A percentile compares a stretch with the other conserved stretches of the same genome.
These are phyloP conservation scores for Perizoma affinitatum DNA, from an alignment of 2,888 invertebrate species.

Conservation along the genomic window DNA sequence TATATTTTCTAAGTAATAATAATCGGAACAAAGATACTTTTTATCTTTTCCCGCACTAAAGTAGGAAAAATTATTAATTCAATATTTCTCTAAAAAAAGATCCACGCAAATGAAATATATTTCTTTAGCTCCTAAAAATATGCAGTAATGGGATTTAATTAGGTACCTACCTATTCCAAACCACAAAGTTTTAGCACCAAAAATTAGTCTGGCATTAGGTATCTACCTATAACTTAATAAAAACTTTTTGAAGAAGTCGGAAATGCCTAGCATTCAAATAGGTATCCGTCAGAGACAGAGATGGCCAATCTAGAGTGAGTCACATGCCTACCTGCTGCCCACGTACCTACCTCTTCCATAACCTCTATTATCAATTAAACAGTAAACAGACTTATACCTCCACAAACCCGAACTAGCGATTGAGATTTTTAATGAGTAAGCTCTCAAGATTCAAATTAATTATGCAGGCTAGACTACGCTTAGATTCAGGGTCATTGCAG, in stretches of 20 bases:
- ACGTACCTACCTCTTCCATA: slow-evolving; percentile 6
- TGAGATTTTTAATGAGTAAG: too few species aligned
- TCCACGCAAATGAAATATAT: neutral
- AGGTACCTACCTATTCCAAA: neutral
- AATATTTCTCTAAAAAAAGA: too few species aligned
- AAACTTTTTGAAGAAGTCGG: slow-evolving; percentile 24
- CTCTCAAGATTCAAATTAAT: slow-evolving; percentile 8
- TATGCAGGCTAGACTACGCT: slow-evolving; percentile 13
- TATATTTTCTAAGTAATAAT: too few species aligned
- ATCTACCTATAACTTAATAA: neutral
- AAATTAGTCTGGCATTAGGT: neutral
- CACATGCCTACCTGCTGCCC: slow-evolving; percentile 29
- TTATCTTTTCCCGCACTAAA: slow-evolving; percentile 4
- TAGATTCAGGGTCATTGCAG: slow-evolving; percentile 25
- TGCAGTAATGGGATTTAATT: neutral
- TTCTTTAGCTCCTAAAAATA: too few species aligned
- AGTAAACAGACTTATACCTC: too few species aligned
- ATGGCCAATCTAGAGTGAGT: slow-evolving; percentile 30
- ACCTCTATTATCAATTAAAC: slow-evolving; percentile 1
- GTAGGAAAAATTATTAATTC: neutral
- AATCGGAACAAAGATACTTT: too few species aligned
- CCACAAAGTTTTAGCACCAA: slow-evolving; percentile 11
- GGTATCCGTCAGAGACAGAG: slow-evolving; percentile 19
- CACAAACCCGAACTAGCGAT: too few species aligned
- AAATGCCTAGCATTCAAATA: slow-evolving; percentile 29